Evolutionary conservation across 1,140 invertebrate genomes (phyloP).

Genomic region (Triops cancriformis): DNA sequence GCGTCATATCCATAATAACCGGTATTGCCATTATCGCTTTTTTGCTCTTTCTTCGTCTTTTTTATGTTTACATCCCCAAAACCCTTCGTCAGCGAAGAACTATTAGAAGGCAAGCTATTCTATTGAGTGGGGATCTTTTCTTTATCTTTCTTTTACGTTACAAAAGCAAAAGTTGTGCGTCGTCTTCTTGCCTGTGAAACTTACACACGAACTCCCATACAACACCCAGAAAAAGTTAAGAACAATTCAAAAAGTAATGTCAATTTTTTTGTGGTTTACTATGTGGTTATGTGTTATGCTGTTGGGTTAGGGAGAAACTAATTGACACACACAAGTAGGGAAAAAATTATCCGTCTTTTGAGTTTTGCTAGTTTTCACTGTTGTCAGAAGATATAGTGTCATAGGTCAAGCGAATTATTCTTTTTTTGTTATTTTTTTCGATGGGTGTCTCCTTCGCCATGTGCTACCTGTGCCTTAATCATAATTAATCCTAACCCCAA

Average conservation of each 20-base stretch:
- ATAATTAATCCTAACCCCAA: neutral
- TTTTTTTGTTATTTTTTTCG: neutral
- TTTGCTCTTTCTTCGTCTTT: neutral
- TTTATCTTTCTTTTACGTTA: neutral
- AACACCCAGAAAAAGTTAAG: no score
- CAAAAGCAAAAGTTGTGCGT: neutral
- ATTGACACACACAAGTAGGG: neutral
- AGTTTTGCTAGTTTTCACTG: neutral
- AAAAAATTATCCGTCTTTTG: neutral
- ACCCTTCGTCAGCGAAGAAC: neutral
- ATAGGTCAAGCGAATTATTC: neutral
- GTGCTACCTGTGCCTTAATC: constrained; percentile 12
- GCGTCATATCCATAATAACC: constrained; percentile 2
- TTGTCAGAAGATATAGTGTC: neutral
- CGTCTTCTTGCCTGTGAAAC: neutral
- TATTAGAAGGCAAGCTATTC: neutral
- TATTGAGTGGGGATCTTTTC: neutral
- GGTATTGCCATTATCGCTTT: neutral
- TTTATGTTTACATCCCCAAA: neutral
- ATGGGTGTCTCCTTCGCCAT: neutral
- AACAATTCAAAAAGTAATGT: no score
- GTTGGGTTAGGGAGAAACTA: neutral
- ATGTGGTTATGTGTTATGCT: neutral
- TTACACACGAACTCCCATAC: neutral
- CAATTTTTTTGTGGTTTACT: neutral